Percentiles rank a stretch among this genome's conserved stretches.
These are phyloP conservation scores for Parapristionchus giblindavisi DNA, from an alignment of 2,888 invertebrate genomes.

Conservation along the genomic window DNA sequence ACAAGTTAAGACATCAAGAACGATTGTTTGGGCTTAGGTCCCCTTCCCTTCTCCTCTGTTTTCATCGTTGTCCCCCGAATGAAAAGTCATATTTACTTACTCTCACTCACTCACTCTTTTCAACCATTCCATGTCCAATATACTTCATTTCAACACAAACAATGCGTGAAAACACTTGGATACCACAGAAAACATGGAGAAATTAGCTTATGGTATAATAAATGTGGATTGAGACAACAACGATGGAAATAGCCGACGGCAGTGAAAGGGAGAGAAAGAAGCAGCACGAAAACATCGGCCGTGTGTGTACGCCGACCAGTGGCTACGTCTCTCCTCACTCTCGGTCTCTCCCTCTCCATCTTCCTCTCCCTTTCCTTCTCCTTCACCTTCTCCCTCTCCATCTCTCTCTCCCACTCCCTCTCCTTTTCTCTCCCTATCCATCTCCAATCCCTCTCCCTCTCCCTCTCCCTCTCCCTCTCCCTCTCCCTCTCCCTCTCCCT, in stretches of 20 bases:
- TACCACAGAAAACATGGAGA: not conserved
- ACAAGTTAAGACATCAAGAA: no score
- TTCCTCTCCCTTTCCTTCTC: not conserved
- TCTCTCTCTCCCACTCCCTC: no score
- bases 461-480: not conserved
- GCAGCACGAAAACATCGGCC: not conserved
- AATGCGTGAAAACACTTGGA: not conserved
- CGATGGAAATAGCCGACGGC: not conserved
- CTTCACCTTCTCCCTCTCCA: not conserved
- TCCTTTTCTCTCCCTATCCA: not conserved
- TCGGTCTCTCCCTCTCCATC: not conserved
- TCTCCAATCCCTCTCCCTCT: not conserved
- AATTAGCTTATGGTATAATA: not conserved
- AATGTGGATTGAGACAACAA: not conserved
- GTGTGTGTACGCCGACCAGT: no score
- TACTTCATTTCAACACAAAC: not conserved
- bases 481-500: not conserved
- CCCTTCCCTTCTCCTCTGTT: no score
- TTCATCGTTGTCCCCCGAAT: not conserved
- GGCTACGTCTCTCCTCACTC: not conserved
- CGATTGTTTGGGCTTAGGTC: no score
- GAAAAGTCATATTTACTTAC: no score
- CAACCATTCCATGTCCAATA: not conserved
- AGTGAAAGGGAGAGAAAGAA: conserved; percentile 11
- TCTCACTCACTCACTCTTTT: not conserved